A percentile compares a stretch with the other conserved stretches of the same genome.
phyloP scores from a whole-genome alignment of 1,140 invertebrate genomes.

The Teleopsis dalmanni region DNA sequence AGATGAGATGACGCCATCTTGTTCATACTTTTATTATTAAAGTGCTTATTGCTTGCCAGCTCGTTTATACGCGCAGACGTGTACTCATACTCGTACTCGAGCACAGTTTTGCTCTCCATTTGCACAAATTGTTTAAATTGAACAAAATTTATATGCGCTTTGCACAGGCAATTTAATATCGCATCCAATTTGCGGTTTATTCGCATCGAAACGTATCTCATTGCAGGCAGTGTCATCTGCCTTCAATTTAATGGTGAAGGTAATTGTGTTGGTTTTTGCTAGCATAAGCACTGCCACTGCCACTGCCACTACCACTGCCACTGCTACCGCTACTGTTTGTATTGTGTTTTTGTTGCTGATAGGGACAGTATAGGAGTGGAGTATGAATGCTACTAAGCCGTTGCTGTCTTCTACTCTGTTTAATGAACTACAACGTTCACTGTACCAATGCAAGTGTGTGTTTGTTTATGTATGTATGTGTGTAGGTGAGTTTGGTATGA shows the following conservation, averaged over 20 bases:
- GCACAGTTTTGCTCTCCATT: slow-evolving; percentile 16
- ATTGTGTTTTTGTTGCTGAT: neutral
- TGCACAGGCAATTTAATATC: slow-evolving; percentile 45
- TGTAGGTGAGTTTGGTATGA: too few species aligned
- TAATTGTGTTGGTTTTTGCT: slow-evolving; percentile 2
- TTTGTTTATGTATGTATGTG: too few species aligned
- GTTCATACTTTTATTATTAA: neutral
- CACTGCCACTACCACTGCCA: neutral
- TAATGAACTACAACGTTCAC: slow-evolving; percentile 19
- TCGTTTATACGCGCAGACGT: neutral
- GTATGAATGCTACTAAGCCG: too few species aligned
- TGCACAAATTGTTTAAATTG: slow-evolving; percentile 40
- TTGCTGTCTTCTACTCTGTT: slow-evolving; percentile 10
- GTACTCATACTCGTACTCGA: slow-evolving; percentile 1
- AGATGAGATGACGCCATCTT: too few species aligned
- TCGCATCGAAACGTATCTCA: slow-evolving; percentile 22
- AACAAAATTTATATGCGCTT: slow-evolving; percentile 44
- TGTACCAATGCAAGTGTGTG: too few species aligned
- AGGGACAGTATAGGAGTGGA: neutral
- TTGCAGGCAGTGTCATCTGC: neutral
- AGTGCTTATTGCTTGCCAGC: neutral
- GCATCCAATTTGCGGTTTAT: slow-evolving; percentile 46
- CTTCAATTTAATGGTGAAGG: neutral
- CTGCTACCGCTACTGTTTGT: neutral
- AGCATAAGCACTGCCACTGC: neutral